Percentiles rank a stretch among this genome's conserved stretches.
These are phyloP conservation scores for Takifugu bimaculatus DNA, from an alignment of 2,113 vertebrate species.

Conservation along the genomic window DNA sequence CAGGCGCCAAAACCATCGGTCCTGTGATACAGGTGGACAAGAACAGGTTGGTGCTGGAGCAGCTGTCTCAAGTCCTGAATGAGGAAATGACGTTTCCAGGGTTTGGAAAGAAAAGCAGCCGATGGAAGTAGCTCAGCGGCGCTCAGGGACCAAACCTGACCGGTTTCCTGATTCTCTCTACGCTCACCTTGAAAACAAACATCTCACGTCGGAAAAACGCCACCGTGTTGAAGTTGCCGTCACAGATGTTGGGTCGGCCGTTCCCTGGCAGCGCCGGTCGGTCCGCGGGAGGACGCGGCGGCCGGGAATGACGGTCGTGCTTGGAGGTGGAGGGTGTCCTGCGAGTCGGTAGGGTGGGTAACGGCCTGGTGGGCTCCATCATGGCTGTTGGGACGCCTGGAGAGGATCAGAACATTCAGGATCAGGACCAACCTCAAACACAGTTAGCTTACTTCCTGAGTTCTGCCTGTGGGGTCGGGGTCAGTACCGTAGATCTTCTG, in stretches of 20 bases:
- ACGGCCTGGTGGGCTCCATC: constrained; percentile 89
- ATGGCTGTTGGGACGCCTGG: constrained; percentile 90
- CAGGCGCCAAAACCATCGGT: constrained; percentile 98
- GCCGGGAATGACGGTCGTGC: constrained; percentile 84
- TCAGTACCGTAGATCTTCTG: constrained; percentile 93
- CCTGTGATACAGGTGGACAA: constrained; percentile 55
- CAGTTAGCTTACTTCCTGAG: too few relatives aligned
- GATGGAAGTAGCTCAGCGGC: too few relatives aligned
- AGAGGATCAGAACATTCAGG: neutral
- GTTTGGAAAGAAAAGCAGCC: too few relatives aligned
- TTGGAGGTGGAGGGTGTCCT: constrained; percentile 88
- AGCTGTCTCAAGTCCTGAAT: too few relatives aligned
- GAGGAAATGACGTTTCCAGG: too few relatives aligned
- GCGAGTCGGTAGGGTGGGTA: constrained; percentile 89
- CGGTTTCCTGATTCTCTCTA: neutral
- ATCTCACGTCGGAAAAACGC: constrained; percentile 96
- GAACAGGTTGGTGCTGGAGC: neutral
- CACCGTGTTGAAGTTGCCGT: constrained; percentile 96
- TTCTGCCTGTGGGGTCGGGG: too few relatives aligned
- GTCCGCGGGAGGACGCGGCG: constrained; percentile 84
- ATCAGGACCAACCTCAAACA: neutral
- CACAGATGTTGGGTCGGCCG: constrained; percentile 94
- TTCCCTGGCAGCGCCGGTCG: constrained; percentile 83
- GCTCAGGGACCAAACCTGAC: too few relatives aligned
- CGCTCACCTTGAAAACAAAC: constrained; percentile 97